Evolutionary conservation across 2,113 vertebrate species (phyloP).

Genomic region (Hippocampus abdominalis): DNA sequence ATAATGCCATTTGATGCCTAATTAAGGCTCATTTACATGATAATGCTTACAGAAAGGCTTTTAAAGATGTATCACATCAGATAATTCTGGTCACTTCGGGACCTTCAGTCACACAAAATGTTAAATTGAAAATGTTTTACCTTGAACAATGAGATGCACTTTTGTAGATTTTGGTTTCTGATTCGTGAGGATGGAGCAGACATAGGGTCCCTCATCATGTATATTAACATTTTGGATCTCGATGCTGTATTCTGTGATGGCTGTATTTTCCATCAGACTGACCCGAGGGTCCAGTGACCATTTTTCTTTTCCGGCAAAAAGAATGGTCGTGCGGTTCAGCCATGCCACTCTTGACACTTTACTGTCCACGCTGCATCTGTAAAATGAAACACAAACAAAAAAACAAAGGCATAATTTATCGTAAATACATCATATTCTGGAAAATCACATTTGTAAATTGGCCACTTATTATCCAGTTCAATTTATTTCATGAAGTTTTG

Average conservation of each 20-base stretch:
- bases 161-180: slow-evolving; percentile 92
- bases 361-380: slow-evolving; percentile 91
- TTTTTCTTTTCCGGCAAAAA: slow-evolving; percentile 92
- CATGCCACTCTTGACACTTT: slow-evolving; percentile 92
- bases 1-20: too few relatives aligned
- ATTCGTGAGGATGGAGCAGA: slow-evolving; percentile 94
- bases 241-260: slow-evolving; percentile 96
- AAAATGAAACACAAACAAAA: slow-evolving; percentile 2
- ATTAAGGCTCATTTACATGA: too few relatives aligned
- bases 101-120: neutral
- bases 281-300: slow-evolving; percentile 96
- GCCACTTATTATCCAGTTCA: neutral
- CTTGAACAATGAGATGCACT: slow-evolving; percentile 95
- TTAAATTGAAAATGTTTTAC: slow-evolving; percentile 56
- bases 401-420: neutral
- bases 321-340: slow-evolving; percentile 96
- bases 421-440: neutral
- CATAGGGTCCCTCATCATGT: slow-evolving; percentile 91
- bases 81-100: neutral
- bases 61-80: too few relatives aligned
- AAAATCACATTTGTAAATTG: neutral
- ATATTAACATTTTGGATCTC: slow-evolving; percentile 89
- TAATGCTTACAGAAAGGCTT: too few relatives aligned
- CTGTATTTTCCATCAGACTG: slow-evolving; percentile 88
- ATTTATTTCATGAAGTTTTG: neutral